Evolutionary conservation across 2,888 invertebrate species (phyloP), one percentile per base, ranked within the genome.

Genomic region (Ariolimax columbianus): DNA sequence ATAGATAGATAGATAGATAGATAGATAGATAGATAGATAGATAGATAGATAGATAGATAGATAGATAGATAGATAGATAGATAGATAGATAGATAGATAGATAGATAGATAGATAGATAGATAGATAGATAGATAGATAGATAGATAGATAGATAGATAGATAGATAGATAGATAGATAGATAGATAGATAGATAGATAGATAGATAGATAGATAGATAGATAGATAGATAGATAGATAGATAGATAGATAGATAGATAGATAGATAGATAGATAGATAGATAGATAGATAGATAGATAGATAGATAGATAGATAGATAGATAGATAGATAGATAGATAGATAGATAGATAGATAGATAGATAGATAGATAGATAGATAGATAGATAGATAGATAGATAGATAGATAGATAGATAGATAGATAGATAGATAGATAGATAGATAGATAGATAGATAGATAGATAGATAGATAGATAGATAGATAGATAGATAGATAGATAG

Each of bases 261-360:
- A 72, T 40, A 72, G 72, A 72, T 40, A 72, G 72, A 72, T 40
- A 72, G 72, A 72, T 72, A 40, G 72, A 72, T 40, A 40, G 72
- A 72, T 72, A 40, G 72, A 72, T 40, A 40, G 72, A 72, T 72
- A 40, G 72, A 72, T 40, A 40, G 40, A 72, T 72, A 40, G 40
- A 72, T 40, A 40, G 72, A 72, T 72, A 40, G 72, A 72, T 72
- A 40, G 72, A 72, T 72, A 40, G 72, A 72, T 72, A 40, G 72
- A 72, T 72, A 40, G 40, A 72, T 72, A 40, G 72, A 72, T 72
- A 43, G 73, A 73, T 73, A 43, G 43, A 73, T 73, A 43, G 73
- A 43, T 73, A n/a, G 73, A 73, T 43, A 72, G 72, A 72, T 72
- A 72, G 72, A 72, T 72, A 73, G 73, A 73, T 73, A 73, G 43